phyloP scores from a whole-genome alignment of 2,113 vertebrate genomes.

The Hydropotes inermis region DNA sequence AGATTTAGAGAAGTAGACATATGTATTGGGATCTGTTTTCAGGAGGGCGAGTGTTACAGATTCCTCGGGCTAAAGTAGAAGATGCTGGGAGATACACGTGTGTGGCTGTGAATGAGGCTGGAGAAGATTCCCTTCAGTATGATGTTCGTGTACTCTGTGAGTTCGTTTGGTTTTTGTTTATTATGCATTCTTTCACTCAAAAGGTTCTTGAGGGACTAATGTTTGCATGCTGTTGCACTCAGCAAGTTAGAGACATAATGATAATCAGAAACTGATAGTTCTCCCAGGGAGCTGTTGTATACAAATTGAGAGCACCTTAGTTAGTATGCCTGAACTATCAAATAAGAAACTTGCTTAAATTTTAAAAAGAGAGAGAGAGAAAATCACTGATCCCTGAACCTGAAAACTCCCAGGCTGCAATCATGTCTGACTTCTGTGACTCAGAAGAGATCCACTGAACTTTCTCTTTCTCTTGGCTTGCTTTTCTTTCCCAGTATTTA shows the following conservation, averaged over 20 bases:
- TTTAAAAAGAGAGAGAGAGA: not conserved
- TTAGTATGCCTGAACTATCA: not conserved
- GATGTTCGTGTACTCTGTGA: conserved; percentile 91
- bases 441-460: not conserved
- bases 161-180: conserved; percentile 63
- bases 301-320: not conserved
- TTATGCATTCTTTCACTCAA: not conserved
- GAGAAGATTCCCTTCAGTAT: conserved; percentile 95
- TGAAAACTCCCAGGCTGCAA: not conserved
- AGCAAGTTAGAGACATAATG: not conserved
- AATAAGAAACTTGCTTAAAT: not conserved
- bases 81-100: conserved; percentile 92
- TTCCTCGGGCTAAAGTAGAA: conserved; percentile 86
- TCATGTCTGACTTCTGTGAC: not conserved
- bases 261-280: conserved; percentile 5
- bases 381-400: not conserved
- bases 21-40: not conserved
- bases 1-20: not conserved
- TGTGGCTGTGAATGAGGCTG: conserved; percentile 94
- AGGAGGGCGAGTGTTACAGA: conserved; percentile 94
- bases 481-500: not conserved
- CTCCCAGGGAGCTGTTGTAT: not conserved
- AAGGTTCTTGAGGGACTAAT: not conserved
- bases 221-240: conserved; percentile 27
- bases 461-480: not conserved